Base-by-base conservation (phyloP, 53 echinoderm and acorn worm species). In the Echinarachnius parma region DNA sequence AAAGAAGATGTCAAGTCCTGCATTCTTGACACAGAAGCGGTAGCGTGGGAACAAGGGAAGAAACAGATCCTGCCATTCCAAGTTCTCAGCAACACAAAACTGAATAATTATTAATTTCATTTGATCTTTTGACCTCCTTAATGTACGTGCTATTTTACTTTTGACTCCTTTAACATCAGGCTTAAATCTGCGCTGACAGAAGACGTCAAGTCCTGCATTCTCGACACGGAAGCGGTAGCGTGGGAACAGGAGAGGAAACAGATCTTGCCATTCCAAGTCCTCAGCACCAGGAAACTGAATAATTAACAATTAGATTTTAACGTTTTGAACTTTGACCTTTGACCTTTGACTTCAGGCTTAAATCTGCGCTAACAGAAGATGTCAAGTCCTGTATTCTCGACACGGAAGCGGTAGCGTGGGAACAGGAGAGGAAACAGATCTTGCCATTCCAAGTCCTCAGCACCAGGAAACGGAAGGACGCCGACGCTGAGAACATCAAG, bases 381-480 rank as follows among this genome's bases (percentile, higher is more conserved):
- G 91, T 96, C 58, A 88, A 79, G 54, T 78, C 90, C 3, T 87
- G 87, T 46, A 86, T 91, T 28, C 76, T 96, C 9, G 96, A 96
- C 76, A 67, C 96, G 0, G 96, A 96, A 48, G 87, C 96, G 3
- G 96, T 96, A 29, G 96, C 96, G 0, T 96, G 91, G 91, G 96
- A 96, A 44, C 46, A 24, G 2, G 89, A 89, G 66, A 89, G 83
- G 34, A 76, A 93, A 34, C 89, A 93, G 74, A 93, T 93, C 56
- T 78, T 89, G 3, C 93, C 93, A 11, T 93, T 93, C 78, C 93
- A 93, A 65, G 87, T 96, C 15, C 57, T 96, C 53, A 96, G 96
- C 50, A 96, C 96, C 0, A 87, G 96, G 59, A 96, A 96, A 46
- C 81, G 96, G 66, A 96, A 96, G 59, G 96, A 96, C 54, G 96